Conservation (phyloP, 2,888 invertebrate species). For the Hypomecis punctinalis region DNA sequence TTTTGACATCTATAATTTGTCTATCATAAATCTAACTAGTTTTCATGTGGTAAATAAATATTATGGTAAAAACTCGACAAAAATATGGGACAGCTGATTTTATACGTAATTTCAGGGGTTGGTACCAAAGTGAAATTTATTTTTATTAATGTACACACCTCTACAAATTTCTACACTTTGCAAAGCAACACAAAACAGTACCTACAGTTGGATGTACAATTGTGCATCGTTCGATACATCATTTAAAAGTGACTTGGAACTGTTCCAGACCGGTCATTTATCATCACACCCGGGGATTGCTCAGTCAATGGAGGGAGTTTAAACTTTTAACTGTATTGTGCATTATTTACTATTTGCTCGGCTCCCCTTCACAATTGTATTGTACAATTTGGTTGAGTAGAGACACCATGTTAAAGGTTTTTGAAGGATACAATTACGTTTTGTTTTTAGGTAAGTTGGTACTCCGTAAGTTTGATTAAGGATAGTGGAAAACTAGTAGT, state of each 20-base stretch:
- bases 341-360: constrained; percentile 77
- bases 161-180: too few relatives aligned
- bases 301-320: constrained; percentile 78
- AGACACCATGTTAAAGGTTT: constrained; percentile 34
- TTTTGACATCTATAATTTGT: too few relatives aligned
- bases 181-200: too few relatives aligned
- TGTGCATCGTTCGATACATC: constrained; percentile 32
- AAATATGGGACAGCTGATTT: too few relatives aligned
- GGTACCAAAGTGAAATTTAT: too few relatives aligned
- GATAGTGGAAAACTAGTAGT: too few relatives aligned
- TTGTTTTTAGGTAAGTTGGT: constrained; percentile 48
- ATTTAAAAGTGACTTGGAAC: constrained; percentile 36
- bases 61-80: too few relatives aligned
- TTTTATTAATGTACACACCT: too few relatives aligned
- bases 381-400: constrained; percentile 51
- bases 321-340: constrained; percentile 75
- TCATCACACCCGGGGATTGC: constrained; percentile 70
- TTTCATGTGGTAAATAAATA: too few relatives aligned
- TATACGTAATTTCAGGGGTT: too few relatives aligned
- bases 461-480: too few relatives aligned
- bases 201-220: neutral
- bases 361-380: constrained; percentile 60
- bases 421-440: neutral
- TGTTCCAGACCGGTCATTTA: constrained; percentile 61
- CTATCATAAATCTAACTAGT: too few relatives aligned